Conservation (phyloP, 1,140 invertebrate species). For the Schlechtendalia chinensis region DNA sequence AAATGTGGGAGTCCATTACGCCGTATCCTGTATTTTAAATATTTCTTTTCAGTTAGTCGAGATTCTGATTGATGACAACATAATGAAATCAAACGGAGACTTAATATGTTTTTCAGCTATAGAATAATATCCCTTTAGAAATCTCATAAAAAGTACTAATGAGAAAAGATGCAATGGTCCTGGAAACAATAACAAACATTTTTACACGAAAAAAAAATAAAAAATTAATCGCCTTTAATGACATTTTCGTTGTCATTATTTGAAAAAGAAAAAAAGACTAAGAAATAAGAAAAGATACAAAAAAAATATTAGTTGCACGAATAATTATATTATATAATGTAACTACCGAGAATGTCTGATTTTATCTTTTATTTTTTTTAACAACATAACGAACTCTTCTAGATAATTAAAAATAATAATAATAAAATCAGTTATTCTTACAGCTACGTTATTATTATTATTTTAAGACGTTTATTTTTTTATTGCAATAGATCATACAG, state of each 20-base stretch:
- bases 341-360: too few species aligned
- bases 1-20: too few species aligned
- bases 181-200: not conserved
- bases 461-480: too few species aligned
- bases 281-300: too few species aligned
- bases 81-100: not conserved
- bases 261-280: too few species aligned
- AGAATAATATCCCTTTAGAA: not conserved
- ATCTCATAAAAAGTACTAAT: conserved; percentile 8
- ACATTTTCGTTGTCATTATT: too few species aligned
- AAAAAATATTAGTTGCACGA: too few species aligned
- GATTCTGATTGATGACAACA: conserved; percentile 16
- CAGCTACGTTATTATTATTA: too few species aligned
- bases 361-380: not conserved
- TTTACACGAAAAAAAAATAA: not conserved
- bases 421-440: not conserved
- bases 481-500: not conserved
- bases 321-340: too few species aligned
- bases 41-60: not conserved
- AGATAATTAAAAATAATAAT: not conserved
- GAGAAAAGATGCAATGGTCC: conserved; percentile 1
- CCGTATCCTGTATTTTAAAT: too few species aligned
- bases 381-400: not conserved
- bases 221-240: not conserved
- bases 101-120: too few species aligned